These are phyloP conservation scores for Neocrepidodera transversa DNA, from an alignment of 2,888 invertebrate species.

Conservation along the genomic window DNA sequence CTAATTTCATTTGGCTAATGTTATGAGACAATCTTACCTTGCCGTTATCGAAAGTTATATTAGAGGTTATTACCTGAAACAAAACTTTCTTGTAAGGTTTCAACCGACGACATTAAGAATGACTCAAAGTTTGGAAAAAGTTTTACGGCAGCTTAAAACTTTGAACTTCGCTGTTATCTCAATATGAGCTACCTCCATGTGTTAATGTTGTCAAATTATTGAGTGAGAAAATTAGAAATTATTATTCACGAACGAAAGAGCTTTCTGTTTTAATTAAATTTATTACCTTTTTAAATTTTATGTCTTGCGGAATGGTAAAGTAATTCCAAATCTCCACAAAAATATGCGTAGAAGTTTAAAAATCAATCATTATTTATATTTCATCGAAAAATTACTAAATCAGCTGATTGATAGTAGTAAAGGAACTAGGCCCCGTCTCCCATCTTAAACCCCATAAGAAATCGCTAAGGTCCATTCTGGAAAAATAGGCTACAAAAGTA, in stretches of 20 bases:
- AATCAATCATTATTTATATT: too few relatives aligned
- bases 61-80: constrained; percentile 1
- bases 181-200: constrained; percentile 1
- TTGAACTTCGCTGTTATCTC: background rate
- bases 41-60: constrained; percentile 5
- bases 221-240: constrained; percentile 11
- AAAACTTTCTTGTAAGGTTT: constrained; percentile 2
- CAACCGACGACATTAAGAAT: constrained; percentile 1
- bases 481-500: too few relatives aligned
- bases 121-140: constrained; percentile 5
- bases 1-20: constrained; percentile 2
- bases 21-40: constrained; percentile 1
- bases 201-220: constrained; percentile 15
- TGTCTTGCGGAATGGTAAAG: background rate
- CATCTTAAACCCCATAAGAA: too few relatives aligned
- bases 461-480: too few relatives aligned
- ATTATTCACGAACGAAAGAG: background rate
- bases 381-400: too few relatives aligned
- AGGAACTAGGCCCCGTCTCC: too few relatives aligned
- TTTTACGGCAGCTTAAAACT: constrained; percentile 8
- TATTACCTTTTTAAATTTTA: background rate
- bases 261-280: background rate
- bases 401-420: too few relatives aligned
- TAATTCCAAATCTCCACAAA: too few relatives aligned
- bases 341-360: too few relatives aligned